Conservation (phyloP, 2,113 vertebrate species). For the Microcebus ravelobensis region DNA sequence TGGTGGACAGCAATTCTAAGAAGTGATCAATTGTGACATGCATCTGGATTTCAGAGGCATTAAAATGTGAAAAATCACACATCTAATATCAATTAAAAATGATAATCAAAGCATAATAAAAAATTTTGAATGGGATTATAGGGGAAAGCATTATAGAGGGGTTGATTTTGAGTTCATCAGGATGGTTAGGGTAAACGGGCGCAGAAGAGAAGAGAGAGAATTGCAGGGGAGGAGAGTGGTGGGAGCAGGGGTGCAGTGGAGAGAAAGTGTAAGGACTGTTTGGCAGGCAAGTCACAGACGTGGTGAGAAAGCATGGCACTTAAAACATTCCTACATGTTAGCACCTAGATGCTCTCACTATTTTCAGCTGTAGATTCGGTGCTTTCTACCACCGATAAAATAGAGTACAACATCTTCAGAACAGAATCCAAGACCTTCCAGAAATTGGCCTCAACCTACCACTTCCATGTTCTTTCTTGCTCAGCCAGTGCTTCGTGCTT, state of each 20-base stretch:
- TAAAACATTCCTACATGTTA: background rate
- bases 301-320: background rate
- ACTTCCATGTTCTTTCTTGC: background rate
- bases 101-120: background rate
- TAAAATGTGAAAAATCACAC: background rate
- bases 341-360: background rate
- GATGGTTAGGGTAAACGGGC: background rate
- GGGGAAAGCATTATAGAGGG: background rate
- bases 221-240: background rate
- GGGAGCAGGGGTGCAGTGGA: rapidly evolving
- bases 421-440: background rate
- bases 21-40: background rate
- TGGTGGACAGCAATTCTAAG: background rate
- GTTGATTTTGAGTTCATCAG: background rate
- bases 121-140: background rate
- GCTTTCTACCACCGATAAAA: background rate
- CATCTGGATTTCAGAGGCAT: background rate
- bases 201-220: background rate
- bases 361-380: background rate
- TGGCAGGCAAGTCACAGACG: background rate
- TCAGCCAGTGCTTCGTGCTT: background rate
- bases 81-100: background rate
- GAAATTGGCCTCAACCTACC: background rate
- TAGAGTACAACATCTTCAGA: background rate
- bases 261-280: background rate